Evolutionary conservation across 2,888 invertebrate species (phyloP).

Genomic region (Calameuta filiformis): DNA sequence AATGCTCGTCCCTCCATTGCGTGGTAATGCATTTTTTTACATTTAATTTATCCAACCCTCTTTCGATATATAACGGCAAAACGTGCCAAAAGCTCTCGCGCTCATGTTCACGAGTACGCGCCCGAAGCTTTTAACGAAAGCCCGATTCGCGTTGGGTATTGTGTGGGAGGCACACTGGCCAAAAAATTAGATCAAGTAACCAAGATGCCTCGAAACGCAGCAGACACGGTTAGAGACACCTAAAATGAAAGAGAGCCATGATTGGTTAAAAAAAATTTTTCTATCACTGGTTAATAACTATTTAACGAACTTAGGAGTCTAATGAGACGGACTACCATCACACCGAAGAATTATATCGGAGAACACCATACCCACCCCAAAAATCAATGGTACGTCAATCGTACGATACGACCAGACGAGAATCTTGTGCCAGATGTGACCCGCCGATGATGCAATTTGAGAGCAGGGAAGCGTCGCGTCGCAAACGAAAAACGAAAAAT

Average conservation of each 20-base stretch:
- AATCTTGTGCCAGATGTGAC: constrained; percentile 22
- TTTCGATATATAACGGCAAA: neutral
- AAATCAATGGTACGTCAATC: constrained; percentile 2
- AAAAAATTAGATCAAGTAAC: neutral
- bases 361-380: constrained; percentile 8
- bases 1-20: neutral
- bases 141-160: neutral
- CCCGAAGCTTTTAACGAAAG: neutral
- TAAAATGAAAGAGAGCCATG: neutral
- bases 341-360: constrained; percentile 3
- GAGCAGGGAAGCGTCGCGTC: neutral
- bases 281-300: neutral
- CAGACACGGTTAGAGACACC: constrained; percentile 4
- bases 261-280: neutral
- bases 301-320: neutral
- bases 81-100: neutral
- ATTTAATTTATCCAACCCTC: neutral
- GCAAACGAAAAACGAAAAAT: constrained; percentile 16
- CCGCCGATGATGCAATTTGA: constrained; percentile 10
- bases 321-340: constrained; percentile 2
- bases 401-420: neutral
- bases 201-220: constrained; percentile 2
- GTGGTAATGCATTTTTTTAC: neutral
- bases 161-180: neutral
- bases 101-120: neutral